Conservation (phyloP, 2,113 vertebrate genomes). For the Daphoenositta chrysoptera region DNA sequence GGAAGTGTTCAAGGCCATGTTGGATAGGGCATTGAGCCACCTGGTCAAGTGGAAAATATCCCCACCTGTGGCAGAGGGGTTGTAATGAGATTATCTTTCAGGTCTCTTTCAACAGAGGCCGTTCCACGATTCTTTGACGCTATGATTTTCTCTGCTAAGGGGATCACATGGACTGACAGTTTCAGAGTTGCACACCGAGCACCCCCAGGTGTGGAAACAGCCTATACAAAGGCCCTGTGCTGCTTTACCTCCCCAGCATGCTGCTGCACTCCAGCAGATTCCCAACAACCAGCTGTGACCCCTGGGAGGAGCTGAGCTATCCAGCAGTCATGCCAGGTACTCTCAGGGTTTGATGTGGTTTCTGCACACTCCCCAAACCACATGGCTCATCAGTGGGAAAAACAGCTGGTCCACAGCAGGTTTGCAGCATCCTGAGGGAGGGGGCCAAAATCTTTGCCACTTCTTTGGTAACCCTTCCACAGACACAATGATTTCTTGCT, state of each 20-base stretch:
- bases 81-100: neutral
- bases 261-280: neutral
- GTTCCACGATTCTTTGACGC: neutral
- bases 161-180: neutral
- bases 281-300: neutral
- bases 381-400: rapidly evolving
- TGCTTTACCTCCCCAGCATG: neutral
- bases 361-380: neutral
- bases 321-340: neutral
- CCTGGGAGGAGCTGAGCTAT: neutral
- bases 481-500: neutral
- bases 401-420: neutral
- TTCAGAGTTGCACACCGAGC: neutral
- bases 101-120: neutral
- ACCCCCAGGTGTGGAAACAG: neutral
- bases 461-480: neutral
- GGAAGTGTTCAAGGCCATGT: neutral
- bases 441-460: neutral
- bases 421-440: neutral
- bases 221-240: neutral
- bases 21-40: neutral
- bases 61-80: rapidly evolving
- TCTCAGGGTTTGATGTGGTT: neutral
- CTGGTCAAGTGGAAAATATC: neutral
- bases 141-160: neutral